These are phyloP conservation scores for Sebastes minor DNA, from an alignment of 2,797 vertebrate species.

Conservation along the genomic window DNA sequence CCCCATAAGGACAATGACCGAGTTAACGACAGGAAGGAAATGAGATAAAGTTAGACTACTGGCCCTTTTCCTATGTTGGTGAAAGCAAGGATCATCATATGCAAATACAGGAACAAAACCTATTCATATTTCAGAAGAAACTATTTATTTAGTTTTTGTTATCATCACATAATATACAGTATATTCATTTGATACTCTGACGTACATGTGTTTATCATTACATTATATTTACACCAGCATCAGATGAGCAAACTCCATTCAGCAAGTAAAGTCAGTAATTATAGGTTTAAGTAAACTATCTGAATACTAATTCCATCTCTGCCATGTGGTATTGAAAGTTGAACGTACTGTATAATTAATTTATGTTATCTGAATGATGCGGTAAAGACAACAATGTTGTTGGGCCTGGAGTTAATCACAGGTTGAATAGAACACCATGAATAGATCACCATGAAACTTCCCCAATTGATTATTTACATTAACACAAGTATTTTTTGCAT, in stretches of 20 bases:
- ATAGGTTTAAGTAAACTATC: neutral
- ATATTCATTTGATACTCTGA: neutral
- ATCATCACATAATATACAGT: neutral
- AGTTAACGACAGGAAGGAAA: constrained; percentile 63
- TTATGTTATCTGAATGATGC: neutral
- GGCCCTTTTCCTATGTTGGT: neutral
- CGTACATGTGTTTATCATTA: neutral
- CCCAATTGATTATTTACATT: no score
- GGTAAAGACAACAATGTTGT: neutral
- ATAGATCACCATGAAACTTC: no score
- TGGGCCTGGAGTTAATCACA: neutral
- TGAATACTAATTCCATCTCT: neutral
- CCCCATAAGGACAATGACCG: constrained; percentile 18
- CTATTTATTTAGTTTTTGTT: constrained; percentile 1
- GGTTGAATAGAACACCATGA: neutral
- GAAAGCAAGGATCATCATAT: neutral
- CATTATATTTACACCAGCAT: neutral
- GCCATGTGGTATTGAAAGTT: neutral
- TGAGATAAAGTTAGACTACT: constrained; percentile 16
- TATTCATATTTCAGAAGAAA: neutral
- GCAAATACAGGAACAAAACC: neutral
- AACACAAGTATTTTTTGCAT: no score
- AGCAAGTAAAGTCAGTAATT: neutral
- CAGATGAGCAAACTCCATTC: neutral
- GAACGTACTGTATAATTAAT: neutral